Base-by-base conservation (phyloP, 2,888 invertebrate species). In the Acleris literana region DNA sequence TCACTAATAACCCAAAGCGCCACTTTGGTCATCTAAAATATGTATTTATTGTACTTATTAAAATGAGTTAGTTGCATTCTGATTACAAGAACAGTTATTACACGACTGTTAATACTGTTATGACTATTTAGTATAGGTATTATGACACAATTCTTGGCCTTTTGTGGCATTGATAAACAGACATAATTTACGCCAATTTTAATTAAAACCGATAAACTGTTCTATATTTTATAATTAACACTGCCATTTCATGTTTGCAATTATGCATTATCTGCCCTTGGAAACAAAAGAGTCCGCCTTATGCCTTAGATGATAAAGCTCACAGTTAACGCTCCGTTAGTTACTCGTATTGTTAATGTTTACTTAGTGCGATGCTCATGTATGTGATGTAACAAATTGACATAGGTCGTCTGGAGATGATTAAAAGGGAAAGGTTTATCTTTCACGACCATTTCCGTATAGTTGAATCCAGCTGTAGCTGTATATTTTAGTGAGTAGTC, bases 181-280 rank as follows among this genome's bases (percentile, higher is more conserved):
- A 16, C 44, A 44, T n/a, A 33, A 43, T 20, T 54, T 43, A 39
- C 39, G 29, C 25, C 53, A 46, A 55, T 63, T 56, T 52, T 43
- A 51, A 57, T 56, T 44, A 43, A 44, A 39, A 56, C 48, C 7
- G 57, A 64, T 64, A 64, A 58, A 44, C 33, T 39, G 63, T 18
- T 52, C 63, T 64, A 58, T 25, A 56, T 58, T 64, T 64, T 53
- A 51, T 57, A 51, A 20, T 46, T 20, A 29, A 52, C 51, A 64
- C 44, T 58, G 43, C 44, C 57, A 52, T 44, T 55, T 13, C 29
- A 22, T 39, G 39, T 17, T 57, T 44, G 39, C 39, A 39, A 39
- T 55, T 39, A 25, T 60, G 29, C 4, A 25, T 52, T 51, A 29
- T 46, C 16, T 46, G 46, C 17, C 17, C n/a, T 46, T n/a, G 46